Evolutionary conservation across 37 sponge, comb jelly and placozoan genomes (phyloP).

Genomic region (Oopsacas minuta): DNA sequence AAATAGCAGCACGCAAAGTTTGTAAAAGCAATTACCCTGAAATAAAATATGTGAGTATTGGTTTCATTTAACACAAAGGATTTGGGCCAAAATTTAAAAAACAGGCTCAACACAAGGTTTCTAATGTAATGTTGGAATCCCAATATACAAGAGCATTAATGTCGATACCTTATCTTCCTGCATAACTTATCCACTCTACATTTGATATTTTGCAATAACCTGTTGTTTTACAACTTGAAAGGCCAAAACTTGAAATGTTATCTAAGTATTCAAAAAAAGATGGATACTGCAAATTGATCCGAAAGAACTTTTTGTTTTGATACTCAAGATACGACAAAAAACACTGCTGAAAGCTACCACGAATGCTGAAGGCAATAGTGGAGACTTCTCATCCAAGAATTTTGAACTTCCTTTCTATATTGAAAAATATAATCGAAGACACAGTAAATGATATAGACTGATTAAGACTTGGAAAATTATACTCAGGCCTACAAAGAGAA

Average conservation of each 20-base stretch:
- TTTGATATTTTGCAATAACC: not conserved
- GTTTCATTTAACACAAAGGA: too few relatives aligned
- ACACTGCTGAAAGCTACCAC: not conserved
- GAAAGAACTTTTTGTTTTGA: not conserved
- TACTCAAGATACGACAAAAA: not conserved
- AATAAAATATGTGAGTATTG: too few relatives aligned
- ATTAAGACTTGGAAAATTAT: too few relatives aligned
- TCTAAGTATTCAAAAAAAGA: not conserved
- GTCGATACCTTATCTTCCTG: not conserved
- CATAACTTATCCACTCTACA: not conserved
- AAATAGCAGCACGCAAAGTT: too few relatives aligned
- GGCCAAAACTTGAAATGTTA: not conserved
- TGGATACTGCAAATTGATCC: not conserved
- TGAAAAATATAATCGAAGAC: too few relatives aligned
- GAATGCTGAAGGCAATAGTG: not conserved
- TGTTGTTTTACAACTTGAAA: not conserved
- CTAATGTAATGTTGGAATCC: not conserved
- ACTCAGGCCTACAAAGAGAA: too few relatives aligned
- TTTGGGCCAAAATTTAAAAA: constrained; percentile 10
- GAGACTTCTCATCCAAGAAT: not conserved
- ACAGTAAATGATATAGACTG: too few relatives aligned
- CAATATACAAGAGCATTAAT: not conserved
- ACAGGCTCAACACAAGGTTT: not conserved
- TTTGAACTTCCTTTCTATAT: not conserved
- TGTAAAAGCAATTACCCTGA: too few relatives aligned